Conservation (phyloP, 92 coral and sea anemone genomes). For the Phymanthus crucifer region DNA sequence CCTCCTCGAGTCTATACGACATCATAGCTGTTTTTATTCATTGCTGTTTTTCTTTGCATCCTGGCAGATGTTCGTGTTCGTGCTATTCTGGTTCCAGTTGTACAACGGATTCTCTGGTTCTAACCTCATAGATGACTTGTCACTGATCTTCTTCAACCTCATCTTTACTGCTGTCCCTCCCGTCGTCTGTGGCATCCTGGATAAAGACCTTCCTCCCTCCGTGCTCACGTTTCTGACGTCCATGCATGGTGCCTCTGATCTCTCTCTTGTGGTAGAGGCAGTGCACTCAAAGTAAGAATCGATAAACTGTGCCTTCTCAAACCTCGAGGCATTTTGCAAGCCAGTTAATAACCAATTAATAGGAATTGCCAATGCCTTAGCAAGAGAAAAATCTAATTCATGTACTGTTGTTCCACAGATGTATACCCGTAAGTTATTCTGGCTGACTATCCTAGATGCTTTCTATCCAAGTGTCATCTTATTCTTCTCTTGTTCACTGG, state of each 20-base stretch:
- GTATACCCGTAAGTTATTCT: constrained; percentile 84
- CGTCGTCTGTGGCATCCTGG: constrained; percentile 79
- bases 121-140: constrained; percentile 86
- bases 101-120: constrained; percentile 99
- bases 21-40: constrained; percentile 20
- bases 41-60: background rate
- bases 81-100: constrained; percentile 93
- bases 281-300: too few relatives aligned
- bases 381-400: background rate
- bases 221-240: too few relatives aligned
- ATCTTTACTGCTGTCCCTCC: constrained; percentile 95
- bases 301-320: too few relatives aligned
- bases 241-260: too few relatives aligned
- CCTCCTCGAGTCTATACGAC: background rate
- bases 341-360: too few relatives aligned
- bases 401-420: constrained; percentile 48
- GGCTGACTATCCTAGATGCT: constrained; percentile 90
- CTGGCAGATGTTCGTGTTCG: constrained; percentile 98
- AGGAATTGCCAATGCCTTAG: background rate
- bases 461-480: constrained; percentile 84
- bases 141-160: constrained; percentile 85
- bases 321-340: too few relatives aligned
- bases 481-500: constrained; percentile 75
- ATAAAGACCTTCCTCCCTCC: constrained; percentile 77
- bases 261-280: too few relatives aligned